Conservation (phyloP, 2,888 invertebrate genomes). For the Cerastoderma edule region DNA sequence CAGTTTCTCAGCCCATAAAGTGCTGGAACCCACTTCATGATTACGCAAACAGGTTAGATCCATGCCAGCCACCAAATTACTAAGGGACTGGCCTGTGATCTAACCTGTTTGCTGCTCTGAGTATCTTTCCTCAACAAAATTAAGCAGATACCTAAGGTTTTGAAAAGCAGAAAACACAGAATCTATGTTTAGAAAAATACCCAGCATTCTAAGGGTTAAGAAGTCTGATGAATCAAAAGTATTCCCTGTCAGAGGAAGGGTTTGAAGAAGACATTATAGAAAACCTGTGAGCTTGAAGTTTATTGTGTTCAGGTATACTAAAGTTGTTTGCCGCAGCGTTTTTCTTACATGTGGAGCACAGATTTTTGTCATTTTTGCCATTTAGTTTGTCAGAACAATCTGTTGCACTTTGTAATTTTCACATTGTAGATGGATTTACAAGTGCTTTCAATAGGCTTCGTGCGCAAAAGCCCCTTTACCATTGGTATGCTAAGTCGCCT, state of each 20-base stretch:
- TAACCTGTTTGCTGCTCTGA: too few relatives aligned
- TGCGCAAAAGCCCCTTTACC: not conserved
- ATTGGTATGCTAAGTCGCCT: constrained; percentile 8
- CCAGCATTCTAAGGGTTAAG: not conserved
- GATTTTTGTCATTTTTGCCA: constrained; percentile 33
- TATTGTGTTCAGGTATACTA: constrained; percentile 21
- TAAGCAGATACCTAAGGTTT: too few relatives aligned
- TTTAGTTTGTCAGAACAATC: constrained; percentile 21
- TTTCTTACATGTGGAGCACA: constrained; percentile 26
- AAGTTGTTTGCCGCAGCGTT: constrained; percentile 8
- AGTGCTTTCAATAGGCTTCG: constrained; percentile 25
- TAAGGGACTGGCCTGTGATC: too few relatives aligned
- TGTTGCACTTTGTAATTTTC: constrained; percentile 25
- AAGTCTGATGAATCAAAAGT: not conserved
- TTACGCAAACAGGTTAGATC: too few relatives aligned
- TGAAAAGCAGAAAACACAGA: too few relatives aligned
- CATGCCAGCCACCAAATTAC: too few relatives aligned
- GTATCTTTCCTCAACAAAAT: too few relatives aligned
- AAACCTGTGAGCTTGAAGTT: constrained; percentile 16
- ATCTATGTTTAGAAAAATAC: too few relatives aligned
- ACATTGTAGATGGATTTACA: constrained; percentile 22
- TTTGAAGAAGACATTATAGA: too few relatives aligned
- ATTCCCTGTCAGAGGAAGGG: too few relatives aligned
- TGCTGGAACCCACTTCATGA: too few relatives aligned
- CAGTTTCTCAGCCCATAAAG: not conserved